Percentiles rank a stretch among this genome's conserved stretches.
Evolutionary conservation across 1,140 invertebrate species (phyloP).

Genomic region (Cryptotermes secundus): DNA sequence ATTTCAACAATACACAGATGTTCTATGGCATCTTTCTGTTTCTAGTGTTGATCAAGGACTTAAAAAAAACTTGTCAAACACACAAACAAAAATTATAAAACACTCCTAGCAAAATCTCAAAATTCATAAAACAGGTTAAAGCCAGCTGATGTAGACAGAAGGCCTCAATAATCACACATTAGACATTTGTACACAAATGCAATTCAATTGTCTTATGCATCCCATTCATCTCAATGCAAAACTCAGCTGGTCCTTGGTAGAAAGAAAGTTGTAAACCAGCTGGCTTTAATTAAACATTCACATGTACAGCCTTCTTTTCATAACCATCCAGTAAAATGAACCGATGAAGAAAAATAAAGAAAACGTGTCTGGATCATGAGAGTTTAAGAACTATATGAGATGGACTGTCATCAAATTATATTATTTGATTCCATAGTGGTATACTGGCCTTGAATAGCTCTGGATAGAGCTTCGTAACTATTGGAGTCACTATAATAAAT

Average conservation of each 20-base stretch:
- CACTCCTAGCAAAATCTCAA: not conserved
- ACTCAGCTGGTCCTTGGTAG: not conserved
- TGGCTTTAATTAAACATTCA: too few relatives aligned
- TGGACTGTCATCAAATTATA: not conserved
- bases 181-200: not conserved
- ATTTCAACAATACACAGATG: not conserved
- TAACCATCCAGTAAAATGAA: too few relatives aligned
- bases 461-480: not conserved
- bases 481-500: not conserved
- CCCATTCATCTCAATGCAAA: not conserved
- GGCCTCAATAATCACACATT: not conserved
- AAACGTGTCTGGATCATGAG: too few relatives aligned
- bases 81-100: not conserved
- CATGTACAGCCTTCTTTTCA: too few relatives aligned
- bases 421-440: not conserved
- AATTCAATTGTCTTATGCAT: not conserved
- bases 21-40: not conserved
- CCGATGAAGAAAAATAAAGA: too few relatives aligned
- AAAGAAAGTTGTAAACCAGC: not conserved
- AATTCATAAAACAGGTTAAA: not conserved
- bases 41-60: not conserved
- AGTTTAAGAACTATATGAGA: not conserved
- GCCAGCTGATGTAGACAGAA: not conserved
- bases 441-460: constrained; percentile 13
- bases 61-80: not conserved